Evolutionary conservation across 1,140 invertebrate genomes (phyloP), one percentile per base, ranked within the genome.

Genomic region (Coboldia fuscipes): DNA sequence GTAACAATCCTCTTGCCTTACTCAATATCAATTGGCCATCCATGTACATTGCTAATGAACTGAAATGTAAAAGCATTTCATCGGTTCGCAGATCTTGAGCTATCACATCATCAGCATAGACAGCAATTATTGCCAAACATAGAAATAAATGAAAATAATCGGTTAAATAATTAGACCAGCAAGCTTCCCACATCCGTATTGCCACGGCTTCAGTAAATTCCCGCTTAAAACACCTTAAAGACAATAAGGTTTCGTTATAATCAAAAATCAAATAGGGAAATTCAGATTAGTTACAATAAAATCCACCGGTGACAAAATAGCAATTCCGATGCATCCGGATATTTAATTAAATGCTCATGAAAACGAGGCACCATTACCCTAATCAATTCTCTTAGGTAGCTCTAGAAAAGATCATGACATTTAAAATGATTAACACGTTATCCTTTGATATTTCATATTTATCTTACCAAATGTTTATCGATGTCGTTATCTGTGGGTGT

Each of bases 1-100:
- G 71, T 0, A 96, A 58, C 3, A 96, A 58, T 19, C 89, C 88
- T 22, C 89, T 68, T 2, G 89, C 89, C 66, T 94, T 94, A 40
- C 82, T 66, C 7, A 92, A 58, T 23, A 94, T 85, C 12, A 92
- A 55, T 26, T 77, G 71, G 0, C 84, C 88, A 52, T 92, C 85
- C 89, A 96, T 94, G 48, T 92, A 90, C 77, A 89, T 89, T 16
- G 88, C 83, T 30, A 94, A 60, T 12, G 84, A 90, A 47, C 85
- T 90, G 51, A 96, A 96, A 55, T 93, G 81, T 13, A 93, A 57
- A 15, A 94, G 57, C 74, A 92, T 92, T 54, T 94, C 88, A 53
- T 94, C 88, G 13, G 85, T 76, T 40, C 82, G 70, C 6, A 93
- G 58, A 43, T 81, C 72, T 57, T 92, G 85, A 12, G 81, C 75